Evolutionary conservation across 2,888 invertebrate species (phyloP).

Genomic region (Rotaria macrura): DNA sequence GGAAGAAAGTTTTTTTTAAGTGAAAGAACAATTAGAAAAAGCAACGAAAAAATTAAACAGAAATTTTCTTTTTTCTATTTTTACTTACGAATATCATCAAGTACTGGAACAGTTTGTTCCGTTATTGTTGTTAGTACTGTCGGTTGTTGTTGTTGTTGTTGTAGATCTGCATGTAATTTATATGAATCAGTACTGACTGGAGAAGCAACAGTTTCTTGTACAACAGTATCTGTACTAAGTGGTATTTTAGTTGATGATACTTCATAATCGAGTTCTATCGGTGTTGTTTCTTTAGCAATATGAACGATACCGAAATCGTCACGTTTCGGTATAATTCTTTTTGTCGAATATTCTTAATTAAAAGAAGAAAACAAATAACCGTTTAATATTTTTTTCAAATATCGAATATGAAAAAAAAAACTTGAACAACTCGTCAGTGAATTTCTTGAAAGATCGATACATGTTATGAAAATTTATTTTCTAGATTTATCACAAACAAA

Average conservation of each 20-base stretch:
- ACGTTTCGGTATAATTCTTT: not conserved
- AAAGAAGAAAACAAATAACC: not conserved
- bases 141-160: not conserved
- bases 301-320: not conserved
- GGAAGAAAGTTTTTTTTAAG: not conserved
- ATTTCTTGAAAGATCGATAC: too few relatives aligned
- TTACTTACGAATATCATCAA: slow-evolving; percentile 6
- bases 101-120: not conserved
- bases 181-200: not conserved
- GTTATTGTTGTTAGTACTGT: not conserved
- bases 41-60: not conserved
- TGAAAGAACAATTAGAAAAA: not conserved
- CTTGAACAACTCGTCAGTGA: too few relatives aligned
- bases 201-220: not conserved
- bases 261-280: not conserved
- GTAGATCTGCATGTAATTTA: not conserved
- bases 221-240: not conserved
- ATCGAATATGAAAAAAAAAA: too few relatives aligned
- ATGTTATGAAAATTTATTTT: too few relatives aligned
- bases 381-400: too few relatives aligned
- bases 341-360: not conserved
- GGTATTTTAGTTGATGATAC: not conserved
- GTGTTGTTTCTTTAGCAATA: not conserved
- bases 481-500: too few relatives aligned
- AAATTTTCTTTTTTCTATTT: too few relatives aligned